A percentile compares a stretch with the other conserved stretches of the same genome.
Conservation (phyloP, 2,797 vertebrate species). For the Triplophysa bombifrons region DNA sequence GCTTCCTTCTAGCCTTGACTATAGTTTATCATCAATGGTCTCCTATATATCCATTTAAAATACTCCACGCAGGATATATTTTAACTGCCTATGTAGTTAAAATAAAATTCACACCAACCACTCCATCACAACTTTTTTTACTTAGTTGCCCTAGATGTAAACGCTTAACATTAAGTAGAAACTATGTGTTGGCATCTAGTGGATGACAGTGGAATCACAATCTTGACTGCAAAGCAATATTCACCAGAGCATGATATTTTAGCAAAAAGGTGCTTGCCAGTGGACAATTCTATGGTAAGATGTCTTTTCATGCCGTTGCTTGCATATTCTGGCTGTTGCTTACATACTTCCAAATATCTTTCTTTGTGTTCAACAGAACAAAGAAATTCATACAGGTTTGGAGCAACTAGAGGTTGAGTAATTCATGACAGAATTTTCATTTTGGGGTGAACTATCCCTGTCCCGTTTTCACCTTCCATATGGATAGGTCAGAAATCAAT, state of each 20-base stretch:
- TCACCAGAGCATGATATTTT: background rate
- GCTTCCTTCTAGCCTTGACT: constrained; percentile 35
- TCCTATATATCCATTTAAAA: constrained; percentile 35
- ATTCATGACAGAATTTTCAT: too few species aligned
- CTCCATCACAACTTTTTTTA: background rate
- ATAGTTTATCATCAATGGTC: constrained; percentile 43
- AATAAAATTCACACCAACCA: constrained; percentile 13
- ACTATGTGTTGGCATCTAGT: constrained; percentile 69
- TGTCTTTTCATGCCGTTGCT: background rate
- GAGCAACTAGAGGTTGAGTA: too few species aligned
- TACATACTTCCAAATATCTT: too few species aligned
- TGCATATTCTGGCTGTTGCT: background rate
- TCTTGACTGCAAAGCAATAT: constrained; percentile 13
- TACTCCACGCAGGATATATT: constrained; percentile 33
- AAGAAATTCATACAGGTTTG: too few species aligned
- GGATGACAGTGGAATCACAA: constrained; percentile 60
- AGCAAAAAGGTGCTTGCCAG: background rate
- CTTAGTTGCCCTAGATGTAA: constrained; percentile 16
- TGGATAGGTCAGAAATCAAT: too few species aligned
- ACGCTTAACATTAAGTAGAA: background rate
- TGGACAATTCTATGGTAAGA: too few species aligned
- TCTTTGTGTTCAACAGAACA: too few species aligned
- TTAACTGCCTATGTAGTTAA: constrained; percentile 32
- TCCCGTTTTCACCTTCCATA: too few species aligned
- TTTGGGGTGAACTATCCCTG: too few species aligned